A percentile compares a stretch with the other conserved stretches of the same genome.
These are phyloP conservation scores for Hirundichthys speculiger DNA, from an alignment of 2,113 vertebrate species.

Conservation along the genomic window DNA sequence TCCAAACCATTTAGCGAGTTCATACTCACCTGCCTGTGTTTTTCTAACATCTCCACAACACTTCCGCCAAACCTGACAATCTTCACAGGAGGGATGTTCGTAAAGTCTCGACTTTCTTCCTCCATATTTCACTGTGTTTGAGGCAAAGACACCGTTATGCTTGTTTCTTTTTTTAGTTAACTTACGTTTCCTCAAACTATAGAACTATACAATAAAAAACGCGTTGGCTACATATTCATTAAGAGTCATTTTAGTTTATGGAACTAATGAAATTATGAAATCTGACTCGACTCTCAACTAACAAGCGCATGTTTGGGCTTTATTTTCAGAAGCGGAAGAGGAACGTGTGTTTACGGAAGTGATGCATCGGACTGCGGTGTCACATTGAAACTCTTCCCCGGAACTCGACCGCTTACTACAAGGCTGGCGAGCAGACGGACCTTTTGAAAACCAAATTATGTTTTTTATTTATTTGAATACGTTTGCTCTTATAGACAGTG, in stretches of 20 bases:
- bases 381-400: constrained; percentile 12
- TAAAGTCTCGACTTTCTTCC: constrained; percentile 81
- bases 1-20: neutral
- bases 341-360: constrained; percentile 39
- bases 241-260: too few species aligned
- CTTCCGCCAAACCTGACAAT: constrained; percentile 91
- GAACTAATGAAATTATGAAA: too few species aligned
- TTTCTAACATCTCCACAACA: constrained; percentile 85
- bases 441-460: too few species aligned
- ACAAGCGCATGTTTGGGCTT: neutral
- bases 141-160: too few species aligned
- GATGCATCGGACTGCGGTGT: neutral
- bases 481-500: too few species aligned
- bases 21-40: constrained; percentile 88
- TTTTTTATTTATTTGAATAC: too few species aligned
- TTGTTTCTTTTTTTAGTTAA: neutral
- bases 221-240: too few species aligned
- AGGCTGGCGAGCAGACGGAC: too few species aligned
- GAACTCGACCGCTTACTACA: too few species aligned
- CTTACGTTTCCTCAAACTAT: neutral
- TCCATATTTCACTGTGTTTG: constrained; percentile 83
- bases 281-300: neutral
- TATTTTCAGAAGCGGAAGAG: neutral
- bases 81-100: constrained; percentile 87
- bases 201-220: too few species aligned